Percentiles rank a stretch among this genome's conserved stretches.
Conservation (phyloP, 1,140 invertebrate genomes). For the Phymastichus coffea region DNA sequence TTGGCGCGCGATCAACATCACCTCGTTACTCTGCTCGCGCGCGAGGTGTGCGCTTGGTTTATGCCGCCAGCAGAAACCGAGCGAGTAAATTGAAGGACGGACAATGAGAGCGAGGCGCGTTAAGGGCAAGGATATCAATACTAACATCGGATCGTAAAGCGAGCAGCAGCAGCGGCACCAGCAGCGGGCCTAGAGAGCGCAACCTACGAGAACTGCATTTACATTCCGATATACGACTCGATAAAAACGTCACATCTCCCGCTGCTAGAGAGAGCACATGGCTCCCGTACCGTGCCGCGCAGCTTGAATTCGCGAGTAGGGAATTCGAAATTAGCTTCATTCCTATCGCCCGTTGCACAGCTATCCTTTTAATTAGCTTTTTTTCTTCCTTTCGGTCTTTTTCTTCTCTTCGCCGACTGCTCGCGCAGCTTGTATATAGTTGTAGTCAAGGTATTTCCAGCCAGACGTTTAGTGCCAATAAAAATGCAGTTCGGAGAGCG, state of each 20-base stretch:
- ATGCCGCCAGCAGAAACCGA: conserved; percentile 11
- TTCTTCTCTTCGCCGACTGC: neutral
- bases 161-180: conserved; percentile 30
- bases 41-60: conserved; percentile 10
- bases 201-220: conserved; percentile 40
- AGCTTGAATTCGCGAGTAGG: conserved; percentile 30
- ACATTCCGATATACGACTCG: conserved; percentile 48
- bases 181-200: neutral
- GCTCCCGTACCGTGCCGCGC: neutral
- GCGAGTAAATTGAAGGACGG: conserved; percentile 18
- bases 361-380: no score
- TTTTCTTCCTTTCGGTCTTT: no score
- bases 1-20: conserved; percentile 16
- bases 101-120: conserved; percentile 28
- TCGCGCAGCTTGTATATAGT: no score
- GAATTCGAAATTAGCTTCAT: neutral
- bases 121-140: conserved; percentile 46
- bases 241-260: conserved; percentile 46
- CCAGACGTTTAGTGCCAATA: no score
- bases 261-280: neutral
- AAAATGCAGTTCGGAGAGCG: no score
- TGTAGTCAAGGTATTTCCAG: no score
- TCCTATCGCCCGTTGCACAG: no score
- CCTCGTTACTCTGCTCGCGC: neutral
- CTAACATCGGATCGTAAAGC: conserved; percentile 46